Base-by-base conservation (phyloP, 2,888 invertebrate genomes). In the Cryptocephalus moraei region DNA sequence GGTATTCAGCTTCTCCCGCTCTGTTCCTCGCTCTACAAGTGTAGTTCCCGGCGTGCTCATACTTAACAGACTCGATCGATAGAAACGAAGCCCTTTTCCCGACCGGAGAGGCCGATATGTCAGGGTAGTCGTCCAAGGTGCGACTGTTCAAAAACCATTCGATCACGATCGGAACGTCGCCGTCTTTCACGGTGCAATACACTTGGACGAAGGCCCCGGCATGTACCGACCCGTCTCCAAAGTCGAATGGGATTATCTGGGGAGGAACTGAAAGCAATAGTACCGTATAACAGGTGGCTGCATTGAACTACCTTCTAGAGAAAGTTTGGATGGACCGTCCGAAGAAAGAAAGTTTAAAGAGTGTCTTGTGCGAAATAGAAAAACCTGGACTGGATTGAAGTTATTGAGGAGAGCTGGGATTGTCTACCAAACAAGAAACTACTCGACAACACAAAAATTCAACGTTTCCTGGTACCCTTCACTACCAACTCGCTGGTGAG, bases 171-270 rank as follows among this genome's bases (percentile, higher is more conserved):
- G 85, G 85, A 47, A 79, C 68, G 65, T 85, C 85, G 44, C 84
- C 85, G 67, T 85, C 84, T 44, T 76, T 75, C 48, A 81, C 79
- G 49, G 81, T 77, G 64, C 85, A 86, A 77, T 43, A 78, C 72
- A 61, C 80, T 75, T 53, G 81, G 77, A 67, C 81, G 73, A 69
- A 79, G 60, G 86, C 85, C 58, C 82, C 81, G 53, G 81, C 80
- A 66, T 83, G 83, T 39, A 77, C 73, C 54, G 75, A 73, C 61
- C 75, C 75, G 62, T 76, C 75, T 51, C 79, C 81, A 61, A 83
- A 80, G 57, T 78, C 75, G 46, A 64, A 62, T 4, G 63, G 61
- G 33, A 55, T 50, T 32, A 63, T 61, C 51, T 59, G 56, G 34
- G 62, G 64, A 43, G 55, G 53, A 39, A 62, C 61, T 62, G 52